These are phyloP conservation scores for Margarornis squamiger DNA, from an alignment of 2,797 vertebrate species.

Conservation along the genomic window DNA sequence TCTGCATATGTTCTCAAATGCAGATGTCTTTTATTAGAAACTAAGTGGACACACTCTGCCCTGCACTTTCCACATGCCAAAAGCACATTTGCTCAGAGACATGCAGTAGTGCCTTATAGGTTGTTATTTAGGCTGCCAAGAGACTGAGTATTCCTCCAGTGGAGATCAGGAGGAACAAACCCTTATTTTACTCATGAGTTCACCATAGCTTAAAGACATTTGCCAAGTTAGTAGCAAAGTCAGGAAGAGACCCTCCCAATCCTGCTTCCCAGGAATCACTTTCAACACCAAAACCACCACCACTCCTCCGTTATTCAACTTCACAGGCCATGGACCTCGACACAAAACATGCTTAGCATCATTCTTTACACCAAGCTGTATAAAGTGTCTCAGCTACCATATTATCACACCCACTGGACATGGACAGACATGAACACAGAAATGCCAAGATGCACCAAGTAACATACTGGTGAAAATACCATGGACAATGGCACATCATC, in stretches of 20 bases:
- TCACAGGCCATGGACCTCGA: neutral
- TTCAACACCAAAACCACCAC: neutral
- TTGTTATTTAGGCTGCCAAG: neutral
- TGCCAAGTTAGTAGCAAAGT: neutral
- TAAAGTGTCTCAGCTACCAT: neutral
- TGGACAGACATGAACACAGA: neutral
- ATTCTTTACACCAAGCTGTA: neutral
- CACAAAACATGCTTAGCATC: neutral
- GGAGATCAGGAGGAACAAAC: neutral
- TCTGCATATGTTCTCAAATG: neutral
- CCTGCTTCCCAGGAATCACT: neutral
- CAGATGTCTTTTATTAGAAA: neutral
- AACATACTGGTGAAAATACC: neutral
- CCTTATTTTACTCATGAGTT: neutral
- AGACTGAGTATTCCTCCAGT: neutral
- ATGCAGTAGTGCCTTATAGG: neutral
- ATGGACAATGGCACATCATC: rapidly evolving
- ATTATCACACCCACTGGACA: neutral
- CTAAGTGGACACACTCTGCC: neutral
- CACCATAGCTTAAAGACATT: neutral
- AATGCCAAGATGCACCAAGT: neutral
- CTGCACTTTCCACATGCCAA: neutral
- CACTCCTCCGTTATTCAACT: neutral
- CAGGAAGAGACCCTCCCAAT: neutral
- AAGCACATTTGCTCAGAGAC: neutral